phyloP scores from a whole-genome alignment of 2,113 vertebrate genomes.

The Hippocampus mohnikei region DNA sequence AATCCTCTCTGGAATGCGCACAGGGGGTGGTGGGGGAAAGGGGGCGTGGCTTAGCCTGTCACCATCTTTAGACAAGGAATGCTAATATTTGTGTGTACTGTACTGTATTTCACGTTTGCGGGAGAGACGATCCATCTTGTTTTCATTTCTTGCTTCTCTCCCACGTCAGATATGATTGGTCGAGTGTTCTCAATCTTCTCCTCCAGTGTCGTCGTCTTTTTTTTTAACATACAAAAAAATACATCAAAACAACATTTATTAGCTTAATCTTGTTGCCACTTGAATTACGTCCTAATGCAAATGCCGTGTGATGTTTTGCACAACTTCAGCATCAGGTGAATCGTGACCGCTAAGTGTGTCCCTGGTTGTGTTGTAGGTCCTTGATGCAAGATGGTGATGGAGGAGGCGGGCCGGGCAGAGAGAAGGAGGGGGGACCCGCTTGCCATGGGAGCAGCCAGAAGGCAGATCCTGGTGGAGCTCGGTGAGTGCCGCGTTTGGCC shows the following conservation, averaged over 20 bases:
- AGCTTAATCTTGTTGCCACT: neutral
- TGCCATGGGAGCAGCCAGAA: constrained; percentile 74
- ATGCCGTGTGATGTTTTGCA: neutral
- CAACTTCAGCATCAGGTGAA: neutral
- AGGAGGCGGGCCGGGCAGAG: constrained; percentile 83
- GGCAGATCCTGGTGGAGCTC: constrained; percentile 90
- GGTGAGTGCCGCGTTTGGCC: constrained; percentile 77
- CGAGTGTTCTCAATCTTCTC: neutral
- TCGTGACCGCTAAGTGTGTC: neutral
- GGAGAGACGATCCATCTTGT: constrained; percentile 20
- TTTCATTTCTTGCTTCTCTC: neutral
- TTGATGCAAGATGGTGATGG: constrained; percentile 92
- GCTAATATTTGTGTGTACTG: constrained; percentile 54
- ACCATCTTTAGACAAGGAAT: constrained; percentile 54
- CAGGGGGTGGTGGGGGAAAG: constrained; percentile 2
- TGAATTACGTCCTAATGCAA: neutral
- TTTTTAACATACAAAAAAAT: neutral
- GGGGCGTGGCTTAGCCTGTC: constrained; percentile 24
- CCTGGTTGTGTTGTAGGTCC: constrained; percentile 6
- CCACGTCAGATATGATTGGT: neutral
- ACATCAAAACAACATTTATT: neutral
- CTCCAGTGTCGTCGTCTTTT: neutral
- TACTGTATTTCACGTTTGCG: constrained; percentile 13
- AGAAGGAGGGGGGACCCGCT: constrained; percentile 73
- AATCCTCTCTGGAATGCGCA: constrained; percentile 71